These are phyloP conservation scores for Tenthredo mesomela DNA, from an alignment of 2,888 invertebrate species.

Conservation along the genomic window DNA sequence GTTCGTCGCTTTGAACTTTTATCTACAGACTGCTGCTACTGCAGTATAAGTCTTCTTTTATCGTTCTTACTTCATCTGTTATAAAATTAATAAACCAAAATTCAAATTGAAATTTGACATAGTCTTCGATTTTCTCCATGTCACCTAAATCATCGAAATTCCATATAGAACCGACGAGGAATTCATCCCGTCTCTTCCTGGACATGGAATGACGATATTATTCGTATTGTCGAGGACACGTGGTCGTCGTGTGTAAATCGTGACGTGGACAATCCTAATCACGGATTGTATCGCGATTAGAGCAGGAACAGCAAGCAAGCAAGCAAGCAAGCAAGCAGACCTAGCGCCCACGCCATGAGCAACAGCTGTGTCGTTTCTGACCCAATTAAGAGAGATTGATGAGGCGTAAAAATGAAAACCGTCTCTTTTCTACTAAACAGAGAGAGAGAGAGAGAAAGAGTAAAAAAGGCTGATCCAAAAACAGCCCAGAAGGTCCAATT, in stretches of 20 bases:
- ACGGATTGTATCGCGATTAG: conserved; percentile 47
- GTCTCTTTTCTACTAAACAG: background rate
- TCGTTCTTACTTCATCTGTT: background rate
- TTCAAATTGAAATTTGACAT: background rate
- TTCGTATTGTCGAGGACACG: background rate
- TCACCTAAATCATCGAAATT: background rate
- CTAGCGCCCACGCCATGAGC: conserved; percentile 6
- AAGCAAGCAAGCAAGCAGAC: background rate
- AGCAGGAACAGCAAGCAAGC: background rate
- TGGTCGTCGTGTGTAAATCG: background rate
- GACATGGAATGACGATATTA: background rate
- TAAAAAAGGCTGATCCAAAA: conserved; percentile 25
- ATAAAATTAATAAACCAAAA: background rate
- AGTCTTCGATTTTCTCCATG: background rate
- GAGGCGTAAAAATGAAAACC: conserved; percentile 48
- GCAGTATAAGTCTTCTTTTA: background rate
- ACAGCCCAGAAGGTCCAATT: conserved; percentile 25
- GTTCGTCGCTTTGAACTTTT: background rate
- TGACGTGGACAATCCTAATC: conserved; percentile 40
- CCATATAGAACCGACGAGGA: too few species aligned
- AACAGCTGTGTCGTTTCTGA: conserved; percentile 45
- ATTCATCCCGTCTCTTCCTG: too few species aligned
- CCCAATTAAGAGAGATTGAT: conserved; percentile 48
- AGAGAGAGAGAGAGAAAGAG: too few species aligned
- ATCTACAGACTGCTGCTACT: background rate